Evolutionary conservation across 2,888 invertebrate species (phyloP).

Genomic region (Boloria selene): DNA sequence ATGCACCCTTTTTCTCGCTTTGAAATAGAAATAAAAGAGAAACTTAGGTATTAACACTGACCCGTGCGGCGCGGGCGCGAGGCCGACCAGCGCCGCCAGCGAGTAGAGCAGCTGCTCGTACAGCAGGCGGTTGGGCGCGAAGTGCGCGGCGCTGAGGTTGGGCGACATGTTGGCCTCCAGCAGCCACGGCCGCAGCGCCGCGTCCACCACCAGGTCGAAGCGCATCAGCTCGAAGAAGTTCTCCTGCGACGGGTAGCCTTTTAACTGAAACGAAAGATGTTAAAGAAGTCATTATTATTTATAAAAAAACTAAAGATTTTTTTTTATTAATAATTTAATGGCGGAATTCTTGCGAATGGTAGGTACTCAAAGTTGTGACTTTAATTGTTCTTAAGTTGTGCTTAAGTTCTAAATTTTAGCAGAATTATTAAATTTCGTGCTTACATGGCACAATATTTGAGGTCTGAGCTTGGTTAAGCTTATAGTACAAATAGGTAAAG

Average conservation of each 20-base stretch:
- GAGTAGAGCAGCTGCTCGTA: constrained; percentile 97
- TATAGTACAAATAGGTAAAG: no score
- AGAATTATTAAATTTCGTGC: background rate
- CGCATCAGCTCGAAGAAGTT: constrained; percentile 97
- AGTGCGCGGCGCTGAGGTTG: constrained; percentile 96
- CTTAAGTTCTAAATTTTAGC: background rate
- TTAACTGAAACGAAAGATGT: constrained; percentile 54
- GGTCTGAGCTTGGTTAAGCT: background rate
- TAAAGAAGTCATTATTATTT: no score
- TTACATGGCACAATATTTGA: background rate
- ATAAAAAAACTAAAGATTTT: no score
- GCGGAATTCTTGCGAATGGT: no score
- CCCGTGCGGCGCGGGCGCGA: constrained; percentile 40
- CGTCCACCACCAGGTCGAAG: constrained; percentile 96
- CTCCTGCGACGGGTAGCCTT: constrained; percentile 74
- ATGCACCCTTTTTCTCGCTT: no score
- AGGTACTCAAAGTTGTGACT: no score
- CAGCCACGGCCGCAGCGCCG: constrained; percentile 91
- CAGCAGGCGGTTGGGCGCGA: constrained; percentile 91
- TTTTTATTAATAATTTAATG: no score
- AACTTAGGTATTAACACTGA: no score
- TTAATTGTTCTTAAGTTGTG: no score
- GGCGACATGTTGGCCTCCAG: constrained; percentile 99
- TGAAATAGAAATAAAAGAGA: no score
- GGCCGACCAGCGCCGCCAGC: constrained; percentile 89